A percentile compares a stretch with the other conserved stretches of the same genome.
Evolutionary conservation across 2,113 vertebrate genomes (phyloP).

Genomic region (Cottus gobio): DNA sequence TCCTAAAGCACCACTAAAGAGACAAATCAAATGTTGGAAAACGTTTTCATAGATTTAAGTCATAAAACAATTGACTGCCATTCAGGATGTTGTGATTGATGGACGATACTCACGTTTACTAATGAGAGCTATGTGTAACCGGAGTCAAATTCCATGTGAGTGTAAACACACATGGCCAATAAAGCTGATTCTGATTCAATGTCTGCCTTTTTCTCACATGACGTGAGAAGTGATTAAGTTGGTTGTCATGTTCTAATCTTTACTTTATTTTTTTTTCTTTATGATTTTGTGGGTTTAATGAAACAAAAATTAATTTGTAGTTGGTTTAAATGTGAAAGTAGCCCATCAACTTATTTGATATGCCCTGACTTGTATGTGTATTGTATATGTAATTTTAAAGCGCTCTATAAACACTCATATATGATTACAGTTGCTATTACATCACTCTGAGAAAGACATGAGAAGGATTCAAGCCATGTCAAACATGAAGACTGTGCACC

Average conservation of each 20-base stretch:
- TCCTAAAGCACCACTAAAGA: background rate
- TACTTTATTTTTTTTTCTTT: background rate
- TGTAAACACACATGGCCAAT: too few relatives aligned
- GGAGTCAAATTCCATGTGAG: too few relatives aligned
- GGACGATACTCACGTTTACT: background rate
- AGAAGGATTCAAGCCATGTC: conserved; percentile 33
- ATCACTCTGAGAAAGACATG: conserved; percentile 1
- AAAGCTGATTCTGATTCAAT: too few relatives aligned
- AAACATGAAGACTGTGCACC: conserved; percentile 23
- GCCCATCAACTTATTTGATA: background rate
- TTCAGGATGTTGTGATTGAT: background rate
- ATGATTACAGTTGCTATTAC: conserved; percentile 5
- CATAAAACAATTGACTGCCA: background rate
- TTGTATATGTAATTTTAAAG: background rate
- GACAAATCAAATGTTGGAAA: background rate
- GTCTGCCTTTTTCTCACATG: background rate
- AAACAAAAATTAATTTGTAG: background rate
- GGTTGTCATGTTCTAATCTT: background rate
- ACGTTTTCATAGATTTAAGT: background rate
- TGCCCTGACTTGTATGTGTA: background rate
- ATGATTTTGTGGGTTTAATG: background rate
- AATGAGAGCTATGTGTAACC: too few relatives aligned
- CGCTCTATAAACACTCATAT: background rate
- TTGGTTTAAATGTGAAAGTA: background rate
- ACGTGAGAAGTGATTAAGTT: background rate